phyloP scores from a whole-genome alignment of 1,140 invertebrate genomes.

The Agrilus planipennis region DNA sequence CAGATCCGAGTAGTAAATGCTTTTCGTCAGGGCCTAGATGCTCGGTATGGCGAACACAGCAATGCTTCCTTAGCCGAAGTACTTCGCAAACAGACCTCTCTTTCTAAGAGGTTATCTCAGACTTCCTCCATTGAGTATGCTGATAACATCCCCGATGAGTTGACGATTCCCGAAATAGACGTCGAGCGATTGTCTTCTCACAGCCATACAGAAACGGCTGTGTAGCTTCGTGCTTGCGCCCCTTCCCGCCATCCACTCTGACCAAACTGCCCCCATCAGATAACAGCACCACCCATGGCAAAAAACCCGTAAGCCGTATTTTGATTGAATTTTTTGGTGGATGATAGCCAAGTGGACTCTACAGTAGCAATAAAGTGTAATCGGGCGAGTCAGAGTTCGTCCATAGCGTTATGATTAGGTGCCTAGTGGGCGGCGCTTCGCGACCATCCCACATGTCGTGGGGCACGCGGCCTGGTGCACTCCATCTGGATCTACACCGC shows the following conservation, averaged over 20 bases:
- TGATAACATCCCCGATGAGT: constrained; percentile 74
- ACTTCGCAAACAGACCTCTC: constrained; percentile 79
- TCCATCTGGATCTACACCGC: too few species aligned
- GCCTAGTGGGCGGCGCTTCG: constrained; percentile 24
- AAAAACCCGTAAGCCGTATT: too few species aligned
- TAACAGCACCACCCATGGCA: constrained; percentile 18
- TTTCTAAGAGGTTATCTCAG: constrained; percentile 80
- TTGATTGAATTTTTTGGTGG: constrained; percentile 24
- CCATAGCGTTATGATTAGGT: constrained; percentile 30
- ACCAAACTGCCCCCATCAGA: constrained; percentile 28
- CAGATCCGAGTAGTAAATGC: constrained; percentile 99
- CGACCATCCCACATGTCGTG: constrained; percentile 13
- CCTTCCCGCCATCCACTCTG: constrained; percentile 32
- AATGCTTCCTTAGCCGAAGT: constrained; percentile 80
- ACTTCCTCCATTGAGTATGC: constrained; percentile 85
- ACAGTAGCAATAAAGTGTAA: constrained; percentile 34
- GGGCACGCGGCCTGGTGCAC: constrained; percentile 19
- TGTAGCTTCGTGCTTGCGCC: constrained; percentile 45
- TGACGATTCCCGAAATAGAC: constrained; percentile 79
- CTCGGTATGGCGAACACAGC: constrained; percentile 83
- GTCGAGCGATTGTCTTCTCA: constrained; percentile 81
- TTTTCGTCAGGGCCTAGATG: constrained; percentile 95
- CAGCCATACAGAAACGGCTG: constrained; percentile 86
- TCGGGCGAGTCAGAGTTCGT: constrained; percentile 22
- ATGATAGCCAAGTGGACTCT: constrained; percentile 17